These are phyloP conservation scores for Notospermus geniculatus DNA, from an alignment of 1,140 invertebrate genomes.

Conservation along the genomic window DNA sequence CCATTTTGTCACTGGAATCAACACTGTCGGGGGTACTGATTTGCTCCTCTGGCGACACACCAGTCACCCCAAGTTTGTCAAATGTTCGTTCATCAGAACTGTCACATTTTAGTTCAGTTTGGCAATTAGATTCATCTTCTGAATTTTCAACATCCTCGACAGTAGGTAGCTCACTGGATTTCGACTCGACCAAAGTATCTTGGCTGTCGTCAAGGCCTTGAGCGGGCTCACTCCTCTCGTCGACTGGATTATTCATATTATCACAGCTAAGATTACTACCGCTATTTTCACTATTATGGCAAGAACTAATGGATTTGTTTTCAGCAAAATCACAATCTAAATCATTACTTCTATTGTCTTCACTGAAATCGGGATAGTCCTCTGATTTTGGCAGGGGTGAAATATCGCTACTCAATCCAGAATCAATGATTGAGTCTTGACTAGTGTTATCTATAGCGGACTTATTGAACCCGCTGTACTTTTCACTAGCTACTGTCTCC, in stretches of 20 bases:
- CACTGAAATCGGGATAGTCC: constrained; percentile 6
- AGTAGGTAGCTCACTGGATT: too few species aligned
- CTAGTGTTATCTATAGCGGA: background rate
- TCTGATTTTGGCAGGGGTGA: constrained; percentile 8
- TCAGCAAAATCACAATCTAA: background rate
- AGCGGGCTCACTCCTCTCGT: too few species aligned
- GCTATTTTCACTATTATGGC: background rate
- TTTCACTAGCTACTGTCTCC: background rate
- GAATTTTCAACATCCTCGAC: too few species aligned
- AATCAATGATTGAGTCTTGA: constrained; percentile 4
- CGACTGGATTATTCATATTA: background rate
- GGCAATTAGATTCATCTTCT: too few species aligned
- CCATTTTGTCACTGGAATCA: too few species aligned
- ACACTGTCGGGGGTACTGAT: too few species aligned
- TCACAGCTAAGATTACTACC: background rate
- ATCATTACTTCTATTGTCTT: constrained; percentile 7
- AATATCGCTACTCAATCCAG: constrained; percentile 7
- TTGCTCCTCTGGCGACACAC: too few species aligned
- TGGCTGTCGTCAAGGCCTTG: too few species aligned
- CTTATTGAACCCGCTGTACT: background rate
- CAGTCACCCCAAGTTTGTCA: too few species aligned
- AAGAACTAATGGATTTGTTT: constrained; percentile 3
- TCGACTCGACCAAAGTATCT: too few species aligned
- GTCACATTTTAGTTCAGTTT: too few species aligned
- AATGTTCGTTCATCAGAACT: too few species aligned